phyloP scores from a whole-genome alignment of 1,140 invertebrate genomes.

The Amyelois transitella region DNA sequence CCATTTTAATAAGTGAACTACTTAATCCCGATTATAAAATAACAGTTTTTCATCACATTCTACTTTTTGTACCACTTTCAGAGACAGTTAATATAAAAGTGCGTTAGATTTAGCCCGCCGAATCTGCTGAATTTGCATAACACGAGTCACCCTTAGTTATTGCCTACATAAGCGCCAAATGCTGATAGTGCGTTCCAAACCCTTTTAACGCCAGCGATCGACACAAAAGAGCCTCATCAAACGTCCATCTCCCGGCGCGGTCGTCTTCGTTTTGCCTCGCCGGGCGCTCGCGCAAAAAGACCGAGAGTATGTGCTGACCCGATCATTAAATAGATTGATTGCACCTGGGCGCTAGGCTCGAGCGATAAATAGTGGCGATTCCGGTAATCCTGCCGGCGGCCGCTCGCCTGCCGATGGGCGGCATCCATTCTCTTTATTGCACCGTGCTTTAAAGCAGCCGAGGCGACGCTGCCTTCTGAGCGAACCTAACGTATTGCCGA shows the following conservation, averaged over 20 bases:
- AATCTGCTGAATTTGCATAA: neutral
- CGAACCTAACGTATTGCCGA: slow-evolving; percentile 44
- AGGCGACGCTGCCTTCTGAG: slow-evolving; percentile 54
- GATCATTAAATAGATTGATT: slow-evolving; percentile 74
- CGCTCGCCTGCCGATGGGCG: slow-evolving; percentile 61
- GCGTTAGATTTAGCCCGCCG: no score
- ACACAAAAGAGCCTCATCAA: slow-evolving; percentile 71
- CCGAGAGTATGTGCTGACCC: slow-evolving; percentile 68
- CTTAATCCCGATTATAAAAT: no score
- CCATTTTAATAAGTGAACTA: no score
- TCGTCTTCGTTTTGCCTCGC: slow-evolving; percentile 41
- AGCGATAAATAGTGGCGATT: slow-evolving; percentile 73
- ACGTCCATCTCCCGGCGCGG: slow-evolving; percentile 60
- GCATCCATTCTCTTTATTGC: slow-evolving; percentile 74
- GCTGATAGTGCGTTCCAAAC: slow-evolving; percentile 53
- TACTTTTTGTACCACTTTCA: no score
- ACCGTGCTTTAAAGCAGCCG: slow-evolving; percentile 61
- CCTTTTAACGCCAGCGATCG: slow-evolving; percentile 63
- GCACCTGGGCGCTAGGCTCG: slow-evolving; percentile 69
- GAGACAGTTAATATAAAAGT: no score
- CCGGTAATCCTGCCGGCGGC: slow-evolving; percentile 66
- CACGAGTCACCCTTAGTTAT: neutral
- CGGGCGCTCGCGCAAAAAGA: slow-evolving; percentile 50
- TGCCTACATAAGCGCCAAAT: slow-evolving; percentile 17
- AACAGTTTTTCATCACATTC: no score